Percentiles rank a stretch among this genome's conserved stretches.
These are phyloP conservation scores for Lepidurus apus DNA, from an alignment of 1,140 invertebrate species.

Conservation along the genomic window DNA sequence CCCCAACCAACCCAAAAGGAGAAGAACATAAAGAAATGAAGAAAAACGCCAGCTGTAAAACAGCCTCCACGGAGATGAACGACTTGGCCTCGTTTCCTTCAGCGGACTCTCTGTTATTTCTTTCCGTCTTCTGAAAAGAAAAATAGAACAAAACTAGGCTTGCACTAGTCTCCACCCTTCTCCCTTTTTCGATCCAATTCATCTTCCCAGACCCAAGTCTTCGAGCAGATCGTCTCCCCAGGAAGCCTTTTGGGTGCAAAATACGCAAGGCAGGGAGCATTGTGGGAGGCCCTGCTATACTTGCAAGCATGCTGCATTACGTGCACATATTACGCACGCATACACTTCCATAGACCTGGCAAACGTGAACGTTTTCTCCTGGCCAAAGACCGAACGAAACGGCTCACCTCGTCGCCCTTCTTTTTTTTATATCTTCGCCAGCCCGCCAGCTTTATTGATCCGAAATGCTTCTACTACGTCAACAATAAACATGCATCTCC, in stretches of 20 bases:
- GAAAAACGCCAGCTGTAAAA: slow-evolving; percentile 10
- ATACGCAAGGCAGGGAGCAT: too few species aligned
- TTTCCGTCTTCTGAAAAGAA: background rate
- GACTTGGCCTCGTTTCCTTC: slow-evolving; percentile 11
- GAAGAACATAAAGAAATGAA: too few species aligned
- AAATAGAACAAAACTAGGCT: background rate
- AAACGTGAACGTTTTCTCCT: background rate
- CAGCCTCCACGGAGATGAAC: slow-evolving; percentile 20
- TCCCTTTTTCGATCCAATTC: background rate
- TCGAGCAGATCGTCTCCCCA: background rate
- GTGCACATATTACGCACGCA: background rate
- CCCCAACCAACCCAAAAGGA: too few species aligned
- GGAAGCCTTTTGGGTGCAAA: background rate
- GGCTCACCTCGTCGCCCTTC: slow-evolving; percentile 2
- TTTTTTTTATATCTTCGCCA: background rate
- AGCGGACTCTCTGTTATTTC: background rate
- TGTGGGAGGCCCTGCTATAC: too few species aligned
- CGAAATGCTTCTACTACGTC: slow-evolving; percentile 21
- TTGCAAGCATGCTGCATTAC: background rate
- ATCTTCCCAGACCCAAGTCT: background rate
- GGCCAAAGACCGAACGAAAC: background rate
- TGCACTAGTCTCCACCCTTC: background rate
- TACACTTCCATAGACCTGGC: background rate
- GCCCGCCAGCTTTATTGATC: slow-evolving; percentile 18
- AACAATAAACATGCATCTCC: slow-evolving; percentile 16